Evolutionary conservation across 2,113 vertebrate genomes (phyloP).

Genomic region (Sphyrna mokarran): DNA sequence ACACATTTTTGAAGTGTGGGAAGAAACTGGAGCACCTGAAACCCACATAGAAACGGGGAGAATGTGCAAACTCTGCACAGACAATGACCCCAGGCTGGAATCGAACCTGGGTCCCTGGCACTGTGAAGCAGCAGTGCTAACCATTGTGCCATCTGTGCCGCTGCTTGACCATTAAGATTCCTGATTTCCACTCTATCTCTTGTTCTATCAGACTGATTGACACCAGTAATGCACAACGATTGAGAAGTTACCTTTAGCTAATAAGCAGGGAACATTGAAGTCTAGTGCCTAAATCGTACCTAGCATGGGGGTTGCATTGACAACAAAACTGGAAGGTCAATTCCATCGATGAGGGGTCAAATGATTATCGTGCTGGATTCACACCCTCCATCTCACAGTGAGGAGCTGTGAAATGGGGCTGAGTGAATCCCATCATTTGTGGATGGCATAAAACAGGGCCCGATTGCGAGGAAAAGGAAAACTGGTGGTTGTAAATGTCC

Average conservation of each 20-base stretch:
- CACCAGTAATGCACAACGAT: neutral
- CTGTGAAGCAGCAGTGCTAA: no score
- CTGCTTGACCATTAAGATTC: neutral
- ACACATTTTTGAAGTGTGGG: no score
- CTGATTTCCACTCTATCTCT: neutral
- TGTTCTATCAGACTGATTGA: neutral
- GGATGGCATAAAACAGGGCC: neutral
- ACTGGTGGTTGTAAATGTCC: neutral
- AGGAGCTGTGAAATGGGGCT: neutral
- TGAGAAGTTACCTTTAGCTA: neutral
- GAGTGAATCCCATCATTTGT: neutral
- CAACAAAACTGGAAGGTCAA: neutral
- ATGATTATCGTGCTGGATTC: neutral
- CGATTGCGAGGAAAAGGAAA: neutral
- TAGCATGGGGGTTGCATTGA: neutral
- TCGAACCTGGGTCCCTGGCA: no score
- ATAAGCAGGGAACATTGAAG: neutral
- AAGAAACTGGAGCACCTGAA: no score
- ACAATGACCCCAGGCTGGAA: no score
- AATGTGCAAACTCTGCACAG: no score
- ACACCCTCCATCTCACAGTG: neutral
- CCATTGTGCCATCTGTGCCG: no score
- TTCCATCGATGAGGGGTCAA: neutral
- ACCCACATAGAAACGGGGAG: no score
- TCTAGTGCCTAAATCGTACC: neutral